A percentile compares a stretch with the other conserved stretches of the same genome.
phyloP scores from a whole-genome alignment of 1,140 invertebrate species.

The Heterodera carotae region DNA sequence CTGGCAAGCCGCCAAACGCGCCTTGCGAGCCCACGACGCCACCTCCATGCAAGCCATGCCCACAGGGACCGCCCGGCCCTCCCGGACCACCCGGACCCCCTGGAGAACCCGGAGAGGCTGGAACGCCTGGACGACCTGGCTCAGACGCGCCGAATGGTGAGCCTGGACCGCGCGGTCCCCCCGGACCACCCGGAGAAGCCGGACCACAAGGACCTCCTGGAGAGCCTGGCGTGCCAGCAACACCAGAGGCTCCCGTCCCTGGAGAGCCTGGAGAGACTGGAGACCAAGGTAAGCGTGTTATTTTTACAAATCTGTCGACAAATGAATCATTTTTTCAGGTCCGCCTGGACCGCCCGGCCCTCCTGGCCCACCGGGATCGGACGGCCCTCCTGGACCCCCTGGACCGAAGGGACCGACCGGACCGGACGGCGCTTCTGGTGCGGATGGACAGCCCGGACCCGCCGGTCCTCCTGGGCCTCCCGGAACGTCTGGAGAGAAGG shows the following conservation, averaged over 20 bases:
- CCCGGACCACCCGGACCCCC: slow-evolving; percentile 44
- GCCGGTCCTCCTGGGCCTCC: slow-evolving; percentile 54
- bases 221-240: slow-evolving; percentile 56
- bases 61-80: slow-evolving; percentile 47
- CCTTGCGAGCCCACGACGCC: slow-evolving; percentile 48
- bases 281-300: slow-evolving; percentile 49
- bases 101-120: slow-evolving; percentile 29
- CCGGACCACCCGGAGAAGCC: slow-evolving; percentile 39
- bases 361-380: slow-evolving; percentile 54
- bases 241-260: slow-evolving; percentile 57
- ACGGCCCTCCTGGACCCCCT: slow-evolving; percentile 54
- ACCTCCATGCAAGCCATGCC: slow-evolving; percentile 52
- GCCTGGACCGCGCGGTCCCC: slow-evolving; percentile 41
- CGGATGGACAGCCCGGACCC: slow-evolving; percentile 38
- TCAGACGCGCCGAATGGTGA: slow-evolving; percentile 25
- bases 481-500: slow-evolving; percentile 56
- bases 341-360: slow-evolving; percentile 36
- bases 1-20: slow-evolving; percentile 45
- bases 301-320: slow-evolving; percentile 10
- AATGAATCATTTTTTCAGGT: background rate
- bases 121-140: slow-evolving; percentile 10
- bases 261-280: slow-evolving; percentile 63
- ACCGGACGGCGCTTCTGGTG: slow-evolving; percentile 42
- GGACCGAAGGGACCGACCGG: slow-evolving; percentile 55
- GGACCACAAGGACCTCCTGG: slow-evolving; percentile 55